Evolutionary conservation across 2,888 invertebrate species (phyloP).

Genomic region (Tridacna gigas): DNA sequence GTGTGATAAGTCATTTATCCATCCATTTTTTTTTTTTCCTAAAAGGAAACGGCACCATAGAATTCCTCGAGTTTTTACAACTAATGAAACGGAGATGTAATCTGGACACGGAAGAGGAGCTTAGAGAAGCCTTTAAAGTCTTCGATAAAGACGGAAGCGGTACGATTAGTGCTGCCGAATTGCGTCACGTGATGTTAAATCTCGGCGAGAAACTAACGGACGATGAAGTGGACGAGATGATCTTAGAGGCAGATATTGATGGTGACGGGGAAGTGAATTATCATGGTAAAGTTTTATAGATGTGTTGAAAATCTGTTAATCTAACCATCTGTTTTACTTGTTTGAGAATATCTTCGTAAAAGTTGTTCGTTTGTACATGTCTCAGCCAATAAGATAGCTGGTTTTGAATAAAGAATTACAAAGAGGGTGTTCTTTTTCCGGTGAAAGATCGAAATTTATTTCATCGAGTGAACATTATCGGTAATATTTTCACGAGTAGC

Average conservation of each 20-base stretch:
- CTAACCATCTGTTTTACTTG: no score
- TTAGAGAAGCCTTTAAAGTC: background rate
- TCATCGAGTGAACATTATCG: no score
- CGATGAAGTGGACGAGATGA: constrained; percentile 18
- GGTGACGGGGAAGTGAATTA: constrained; percentile 32
- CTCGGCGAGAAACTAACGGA: background rate
- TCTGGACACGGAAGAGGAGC: background rate
- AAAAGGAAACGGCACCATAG: background rate
- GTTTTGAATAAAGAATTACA: no score
- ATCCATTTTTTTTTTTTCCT: no score
- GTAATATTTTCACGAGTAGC: no score
- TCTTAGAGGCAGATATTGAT: constrained; percentile 18
- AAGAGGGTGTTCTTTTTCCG: no score
- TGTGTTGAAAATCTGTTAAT: no score
- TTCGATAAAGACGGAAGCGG: constrained; percentile 8
- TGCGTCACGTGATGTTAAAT: background rate
- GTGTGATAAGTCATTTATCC: no score
- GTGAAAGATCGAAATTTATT: no score
- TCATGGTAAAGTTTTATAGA: constrained; percentile 5
- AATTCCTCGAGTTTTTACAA: background rate
- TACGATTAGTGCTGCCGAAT: background rate
- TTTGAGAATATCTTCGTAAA: no score
- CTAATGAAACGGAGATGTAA: background rate
- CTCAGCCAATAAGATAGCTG: no score
- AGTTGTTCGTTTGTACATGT: no score